A percentile compares a stretch with the other conserved stretches of the same genome.
Conservation (phyloP, 2,797 vertebrate genomes). For the Crossoptilon crossoptilon region DNA sequence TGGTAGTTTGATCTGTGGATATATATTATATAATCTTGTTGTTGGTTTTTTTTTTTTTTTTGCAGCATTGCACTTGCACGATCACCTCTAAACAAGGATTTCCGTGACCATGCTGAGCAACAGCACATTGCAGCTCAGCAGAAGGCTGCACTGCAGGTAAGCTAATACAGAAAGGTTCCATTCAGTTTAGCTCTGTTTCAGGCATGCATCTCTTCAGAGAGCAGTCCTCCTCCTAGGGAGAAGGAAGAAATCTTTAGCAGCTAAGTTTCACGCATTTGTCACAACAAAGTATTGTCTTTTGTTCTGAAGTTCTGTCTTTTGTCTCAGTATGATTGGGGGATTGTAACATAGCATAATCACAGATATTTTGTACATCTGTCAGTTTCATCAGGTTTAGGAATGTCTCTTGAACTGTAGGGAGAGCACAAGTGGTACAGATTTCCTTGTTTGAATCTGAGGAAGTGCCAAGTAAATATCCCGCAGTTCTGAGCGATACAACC, state of each 20-base stretch:
- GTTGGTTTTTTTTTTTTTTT: neutral
- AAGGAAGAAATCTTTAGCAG: neutral
- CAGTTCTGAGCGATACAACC: neutral
- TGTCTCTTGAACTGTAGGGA: neutral
- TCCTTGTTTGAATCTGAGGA: neutral
- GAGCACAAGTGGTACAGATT: neutral
- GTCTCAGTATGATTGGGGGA: accelerated
- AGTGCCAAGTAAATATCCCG: neutral
- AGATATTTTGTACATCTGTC: neutral
- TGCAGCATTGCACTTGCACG: slow-evolving; percentile 89
- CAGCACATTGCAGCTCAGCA: slow-evolving; percentile 97
- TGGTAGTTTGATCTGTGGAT: neutral
- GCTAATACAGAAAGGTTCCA: neutral
- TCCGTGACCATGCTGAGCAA: slow-evolving; percentile 94
- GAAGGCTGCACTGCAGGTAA: slow-evolving; percentile 95
- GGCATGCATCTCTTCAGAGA: neutral
- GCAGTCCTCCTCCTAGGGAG: neutral
- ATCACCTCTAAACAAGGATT: slow-evolving; percentile 89
- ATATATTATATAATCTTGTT: neutral
- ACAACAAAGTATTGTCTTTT: neutral
- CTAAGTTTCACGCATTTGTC: neutral
- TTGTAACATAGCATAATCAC: neutral
- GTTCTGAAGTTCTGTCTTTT: neutral
- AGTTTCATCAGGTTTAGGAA: neutral
- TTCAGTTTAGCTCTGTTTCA: neutral